Base-by-base conservation (phyloP, 1,140 invertebrate genomes). In the Diachasmimorpha longicaudata region DNA sequence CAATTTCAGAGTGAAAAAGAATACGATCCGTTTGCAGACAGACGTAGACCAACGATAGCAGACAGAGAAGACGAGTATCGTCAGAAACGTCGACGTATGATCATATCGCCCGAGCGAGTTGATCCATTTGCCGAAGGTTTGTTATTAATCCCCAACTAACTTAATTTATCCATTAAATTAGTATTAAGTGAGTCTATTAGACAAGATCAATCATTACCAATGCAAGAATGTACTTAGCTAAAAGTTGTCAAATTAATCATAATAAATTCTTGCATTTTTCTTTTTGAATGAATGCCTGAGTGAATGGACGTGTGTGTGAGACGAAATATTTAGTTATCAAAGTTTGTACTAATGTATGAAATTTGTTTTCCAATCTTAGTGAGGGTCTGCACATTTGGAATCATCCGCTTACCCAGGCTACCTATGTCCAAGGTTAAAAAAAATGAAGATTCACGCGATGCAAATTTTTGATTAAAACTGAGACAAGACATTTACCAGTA, bases 111-210 rank as follows among this genome's bases (percentile, higher is more conserved):
- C 6, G 97, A 98, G 84, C 91, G 96, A 82, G 93, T 94, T 76
- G 98, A 99, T 93, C 97, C 97, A 21, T 99, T 99, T 92, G 97
- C 96, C 82, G 97, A 98, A 91, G 97, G 97, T 98, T 91, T 88
- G 93, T 93, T 19, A 63, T 14, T 13, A 21, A 31, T 42, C 42
- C 69, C 36, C 67, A 14, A 70, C 42, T 31, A 42, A 70, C 16
- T 46, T 42, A 48, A 46, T 46, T 71, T 71, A 70, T 46, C 37
- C 23, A 74, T 66, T 39, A 48, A 68, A 14, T 5, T 67, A 48
- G 16, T 66, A 25, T 37, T 76, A 70, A 70, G 39, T 48, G 42
- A 21, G 42, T 70, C 46, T 21, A 70, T 70, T 70, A 48, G 42
- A 70, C 25, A 46, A 70, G 42, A 70, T 55, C 21, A 31, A 52